Base-by-base conservation (phyloP, 1,140 invertebrate species). In the Caenorhabditis remanei region DNA sequence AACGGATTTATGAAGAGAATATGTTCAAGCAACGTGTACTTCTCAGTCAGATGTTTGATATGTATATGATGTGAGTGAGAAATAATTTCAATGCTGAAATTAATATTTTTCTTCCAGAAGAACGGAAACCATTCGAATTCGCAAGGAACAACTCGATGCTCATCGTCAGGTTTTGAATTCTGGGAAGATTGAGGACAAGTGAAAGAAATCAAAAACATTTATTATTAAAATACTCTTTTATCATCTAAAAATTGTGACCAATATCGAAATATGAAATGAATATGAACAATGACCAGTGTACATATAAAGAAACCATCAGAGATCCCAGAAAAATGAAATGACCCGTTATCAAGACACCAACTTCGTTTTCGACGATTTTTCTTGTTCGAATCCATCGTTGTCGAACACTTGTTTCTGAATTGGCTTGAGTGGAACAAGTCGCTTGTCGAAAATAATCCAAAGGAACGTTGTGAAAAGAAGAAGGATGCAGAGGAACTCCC, bases 381-480 rank as follows among this genome's bases (percentile, higher is more conserved):
- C 71, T 50, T 79, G 46, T 24, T 48, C 71, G n/a, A 79, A 79
- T 24, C 43, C 71, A 53, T 79, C 71, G 71, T 79, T 79, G n/a
- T 50, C 71, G 13, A 79, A 79, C 46, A 32, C 24, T 79, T 50
- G 43, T 50, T 48, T 79, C 8, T 79, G 71, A 79, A 79, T 79
- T 79, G 71, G 71, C 46, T 79, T 79, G 8, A 79, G 11, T 50
- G 71, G 71, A 13, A 79, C 71, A 9, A 79, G 46, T 50, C 71
- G 0, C 24, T 79, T 79, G 21, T 79, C 71, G 40, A 79, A 79
- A n/a, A 79, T 79, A 50, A 79, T 50, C 71, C 71, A 79, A 1
- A 79, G 71, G 71, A 79, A 79, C 1, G 71, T 79, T n/a, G 71
- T 79, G 71, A 79, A 79, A 13, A 79, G 46, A 6, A 79, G 71